Conservation (phyloP, 2,888 invertebrate genomes). For the Tenthredo livida region DNA sequence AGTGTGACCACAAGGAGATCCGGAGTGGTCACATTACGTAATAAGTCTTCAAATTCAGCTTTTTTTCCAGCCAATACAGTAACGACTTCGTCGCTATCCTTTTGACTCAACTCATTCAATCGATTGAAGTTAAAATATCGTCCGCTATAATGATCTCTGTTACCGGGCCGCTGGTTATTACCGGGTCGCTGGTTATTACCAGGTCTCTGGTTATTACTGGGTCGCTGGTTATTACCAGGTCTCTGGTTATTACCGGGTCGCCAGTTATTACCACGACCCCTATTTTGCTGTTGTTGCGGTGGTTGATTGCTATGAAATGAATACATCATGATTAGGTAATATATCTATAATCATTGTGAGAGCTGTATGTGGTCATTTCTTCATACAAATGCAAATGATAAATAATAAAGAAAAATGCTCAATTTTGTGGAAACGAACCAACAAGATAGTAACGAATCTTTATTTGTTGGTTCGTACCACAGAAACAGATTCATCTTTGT, state of each 20-base stretch:
- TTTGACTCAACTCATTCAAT: conserved; percentile 25
- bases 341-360: not conserved
- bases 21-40: not conserved
- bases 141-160: conserved; percentile 9
- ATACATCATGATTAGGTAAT: not conserved
- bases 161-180: not conserved
- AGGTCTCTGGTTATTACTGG: not conserved
- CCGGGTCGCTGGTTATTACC: not conserved
- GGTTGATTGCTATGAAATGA: not conserved
- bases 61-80: conserved; percentile 9
- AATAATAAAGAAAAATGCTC: not conserved
- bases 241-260: conserved; percentile 21
- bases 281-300: not conserved
- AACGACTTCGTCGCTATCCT: conserved; percentile 24
- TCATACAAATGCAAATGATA: not conserved
- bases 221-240: conserved; percentile 1
- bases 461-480: not conserved
- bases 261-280: conserved; percentile 1
- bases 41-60: conserved; percentile 36
- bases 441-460: not conserved
- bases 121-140: conserved; percentile 25
- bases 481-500: not conserved
- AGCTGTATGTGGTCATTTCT: not conserved
- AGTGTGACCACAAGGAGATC: conserved; percentile 41
- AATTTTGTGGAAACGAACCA: not conserved